A percentile compares a stretch with the other conserved stretches of the same genome.
These are phyloP conservation scores for Centrocercus urophasianus DNA, from an alignment of 2,113 vertebrate genomes.

Conservation along the genomic window DNA sequence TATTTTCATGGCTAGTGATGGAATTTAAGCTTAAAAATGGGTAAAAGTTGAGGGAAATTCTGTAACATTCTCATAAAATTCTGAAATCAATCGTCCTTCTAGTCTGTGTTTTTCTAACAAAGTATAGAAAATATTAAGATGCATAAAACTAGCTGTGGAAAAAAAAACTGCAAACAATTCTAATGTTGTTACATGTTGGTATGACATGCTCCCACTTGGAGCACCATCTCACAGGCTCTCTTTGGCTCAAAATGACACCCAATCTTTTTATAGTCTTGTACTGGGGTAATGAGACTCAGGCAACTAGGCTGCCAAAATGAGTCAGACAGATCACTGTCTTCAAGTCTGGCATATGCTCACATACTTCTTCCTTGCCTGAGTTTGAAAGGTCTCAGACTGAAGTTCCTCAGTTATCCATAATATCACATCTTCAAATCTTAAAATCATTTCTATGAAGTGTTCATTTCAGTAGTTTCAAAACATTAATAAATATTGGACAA, in stretches of 20 bases:
- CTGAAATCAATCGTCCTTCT: not conserved
- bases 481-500: not conserved
- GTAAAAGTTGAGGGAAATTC: not conserved
- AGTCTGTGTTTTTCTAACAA: not conserved
- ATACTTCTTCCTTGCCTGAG: not conserved
- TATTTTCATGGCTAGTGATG: not conserved
- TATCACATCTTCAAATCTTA: not conserved
- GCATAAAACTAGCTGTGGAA: not conserved
- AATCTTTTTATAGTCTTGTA: not conserved
- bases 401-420: not conserved
- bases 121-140: not conserved
- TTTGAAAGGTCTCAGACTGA: not conserved
- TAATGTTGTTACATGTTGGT: not conserved
- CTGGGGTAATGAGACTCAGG: not conserved
- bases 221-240: not conserved
- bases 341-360: not conserved
- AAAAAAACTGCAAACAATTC: not conserved
- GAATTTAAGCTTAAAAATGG: not conserved
- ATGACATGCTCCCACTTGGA: not conserved
- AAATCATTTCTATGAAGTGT: not conserved
- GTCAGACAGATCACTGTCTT: not conserved
- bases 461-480: not conserved
- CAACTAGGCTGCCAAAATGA: constrained; percentile 3
- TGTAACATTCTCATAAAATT: not conserved
- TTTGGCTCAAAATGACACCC: not conserved